Percentiles rank a stretch among this genome's conserved stretches.
These are phyloP conservation scores for Endomychus coccineus DNA, from an alignment of 2,888 invertebrate species.

Conservation along the genomic window DNA sequence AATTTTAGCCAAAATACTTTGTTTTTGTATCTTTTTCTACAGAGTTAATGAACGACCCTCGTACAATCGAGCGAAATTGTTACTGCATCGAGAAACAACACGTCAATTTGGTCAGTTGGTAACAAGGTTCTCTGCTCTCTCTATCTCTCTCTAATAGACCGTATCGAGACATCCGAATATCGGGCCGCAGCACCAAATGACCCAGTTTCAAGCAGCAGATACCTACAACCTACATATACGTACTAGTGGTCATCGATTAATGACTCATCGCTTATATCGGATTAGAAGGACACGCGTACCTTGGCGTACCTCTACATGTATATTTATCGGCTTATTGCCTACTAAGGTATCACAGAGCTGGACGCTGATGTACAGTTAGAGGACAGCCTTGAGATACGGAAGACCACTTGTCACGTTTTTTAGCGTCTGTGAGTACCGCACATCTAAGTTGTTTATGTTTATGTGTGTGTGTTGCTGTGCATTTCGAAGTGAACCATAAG, in stretches of 20 bases:
- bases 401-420: slow-evolving; percentile 12
- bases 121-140: background rate
- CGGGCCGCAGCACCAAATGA: slow-evolving; percentile 7
- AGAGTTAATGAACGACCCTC: too few species aligned
- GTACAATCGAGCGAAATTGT: too few species aligned
- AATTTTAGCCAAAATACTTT: too few species aligned
- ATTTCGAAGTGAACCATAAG: too few species aligned
- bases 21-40: too few species aligned
- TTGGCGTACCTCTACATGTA: too few species aligned
- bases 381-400: slow-evolving; percentile 12
- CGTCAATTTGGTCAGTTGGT: background rate
- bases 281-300: background rate
- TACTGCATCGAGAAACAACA: background rate
- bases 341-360: slow-evolving; percentile 8
- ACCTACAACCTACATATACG: slow-evolving; percentile 11
- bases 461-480: too few species aligned
- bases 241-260: slow-evolving; percentile 8
- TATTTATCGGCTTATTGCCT: slow-evolving; percentile 1
- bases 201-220: slow-evolving; percentile 2
- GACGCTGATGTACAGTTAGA: slow-evolving; percentile 12
- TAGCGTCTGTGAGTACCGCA: slow-evolving; percentile 8
- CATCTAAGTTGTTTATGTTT: slow-evolving; percentile 6
- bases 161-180: background rate
- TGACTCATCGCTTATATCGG: slow-evolving; percentile 12
- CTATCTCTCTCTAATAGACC: background rate